Percentiles rank a stretch among this genome's conserved stretches.
phyloP scores from a whole-genome alignment of 2,888 invertebrate genomes.

The Myopa tessellatipennis region DNA sequence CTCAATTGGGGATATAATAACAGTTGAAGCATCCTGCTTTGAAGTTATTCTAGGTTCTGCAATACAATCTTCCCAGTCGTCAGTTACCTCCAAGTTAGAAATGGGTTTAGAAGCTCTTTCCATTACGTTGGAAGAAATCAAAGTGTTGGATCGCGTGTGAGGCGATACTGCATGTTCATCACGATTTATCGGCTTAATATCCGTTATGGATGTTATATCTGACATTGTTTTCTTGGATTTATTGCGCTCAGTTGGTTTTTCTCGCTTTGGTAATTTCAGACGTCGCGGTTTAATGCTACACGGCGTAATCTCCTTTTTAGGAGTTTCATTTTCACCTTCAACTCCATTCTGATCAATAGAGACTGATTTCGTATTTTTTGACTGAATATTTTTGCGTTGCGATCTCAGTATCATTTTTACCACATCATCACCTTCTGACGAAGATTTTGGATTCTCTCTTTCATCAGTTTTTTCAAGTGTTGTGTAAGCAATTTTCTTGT shows the following conservation, averaged over 20 bases:
- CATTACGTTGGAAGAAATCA: too few species aligned
- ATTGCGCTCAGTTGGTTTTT: background rate
- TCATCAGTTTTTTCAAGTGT: background rate
- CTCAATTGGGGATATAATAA: background rate
- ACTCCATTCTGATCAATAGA: background rate
- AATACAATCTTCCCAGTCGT: slow-evolving; percentile 18
- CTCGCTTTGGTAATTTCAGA: slow-evolving; percentile 13
- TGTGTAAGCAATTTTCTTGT: background rate
- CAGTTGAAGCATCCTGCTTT: background rate
- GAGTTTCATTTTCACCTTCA: background rate
- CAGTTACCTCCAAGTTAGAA: background rate
- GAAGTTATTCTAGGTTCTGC: background rate
- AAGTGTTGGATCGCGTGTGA: too few species aligned
- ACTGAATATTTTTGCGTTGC: background rate
- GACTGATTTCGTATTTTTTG: background rate
- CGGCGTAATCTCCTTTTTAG: background rate
- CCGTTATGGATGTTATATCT: background rate
- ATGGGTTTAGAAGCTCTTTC: too few species aligned
- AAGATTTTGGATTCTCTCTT: background rate
- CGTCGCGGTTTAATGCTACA: slow-evolving; percentile 14
- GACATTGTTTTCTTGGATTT: background rate
- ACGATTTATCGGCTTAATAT: background rate
- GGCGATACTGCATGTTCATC: background rate
- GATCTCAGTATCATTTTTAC: slow-evolving; percentile 21
- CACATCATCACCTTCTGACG: background rate